These are phyloP conservation scores for Cacoxenus indagator DNA, from an alignment of 2,888 invertebrate genomes.

Conservation along the genomic window DNA sequence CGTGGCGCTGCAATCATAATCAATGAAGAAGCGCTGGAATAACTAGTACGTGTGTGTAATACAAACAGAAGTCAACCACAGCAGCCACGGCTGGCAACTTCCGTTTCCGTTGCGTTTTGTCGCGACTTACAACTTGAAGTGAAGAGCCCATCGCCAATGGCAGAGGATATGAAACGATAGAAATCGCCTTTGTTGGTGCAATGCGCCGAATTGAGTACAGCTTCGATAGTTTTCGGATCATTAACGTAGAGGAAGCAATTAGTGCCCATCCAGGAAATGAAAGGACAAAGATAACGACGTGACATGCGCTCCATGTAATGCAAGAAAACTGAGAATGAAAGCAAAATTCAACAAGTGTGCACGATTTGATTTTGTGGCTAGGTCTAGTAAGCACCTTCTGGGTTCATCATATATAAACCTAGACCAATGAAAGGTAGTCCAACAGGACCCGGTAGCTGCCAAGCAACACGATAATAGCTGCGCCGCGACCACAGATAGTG, in stretches of 20 bases:
- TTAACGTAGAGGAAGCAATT: slow-evolving; percentile 66
- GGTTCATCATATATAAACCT: slow-evolving; percentile 65
- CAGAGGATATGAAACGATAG: slow-evolving; percentile 62
- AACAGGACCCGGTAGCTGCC: slow-evolving; percentile 62
- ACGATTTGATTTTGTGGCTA: not conserved
- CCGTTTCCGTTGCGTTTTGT: not conserved
- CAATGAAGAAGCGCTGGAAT: not conserved
- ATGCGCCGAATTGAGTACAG: slow-evolving; percentile 63
- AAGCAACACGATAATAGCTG: slow-evolving; percentile 58
- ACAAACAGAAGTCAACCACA: not conserved
- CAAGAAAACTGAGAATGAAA: slow-evolving; percentile 55
- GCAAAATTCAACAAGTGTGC: not conserved
- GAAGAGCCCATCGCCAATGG: slow-evolving; percentile 66
- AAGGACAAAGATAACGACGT: slow-evolving; percentile 54
- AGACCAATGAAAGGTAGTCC: slow-evolving; percentile 66
- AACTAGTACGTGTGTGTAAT: not conserved
- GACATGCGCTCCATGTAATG: slow-evolving; percentile 53
- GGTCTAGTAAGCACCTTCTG: slow-evolving; percentile 56
- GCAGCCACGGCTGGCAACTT: not conserved
- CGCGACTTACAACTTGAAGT: slow-evolving; percentile 61
- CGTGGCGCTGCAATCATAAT: slow-evolving; percentile 50
- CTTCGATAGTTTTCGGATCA: slow-evolving; percentile 65
- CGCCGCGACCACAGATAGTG: slow-evolving; percentile 65
- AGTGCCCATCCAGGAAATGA: slow-evolving; percentile 67
- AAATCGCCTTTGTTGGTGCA: slow-evolving; percentile 68